Conservation (phyloP, 53 echinoderm and acorn worm genomes). For the Paelopatides confundens region DNA sequence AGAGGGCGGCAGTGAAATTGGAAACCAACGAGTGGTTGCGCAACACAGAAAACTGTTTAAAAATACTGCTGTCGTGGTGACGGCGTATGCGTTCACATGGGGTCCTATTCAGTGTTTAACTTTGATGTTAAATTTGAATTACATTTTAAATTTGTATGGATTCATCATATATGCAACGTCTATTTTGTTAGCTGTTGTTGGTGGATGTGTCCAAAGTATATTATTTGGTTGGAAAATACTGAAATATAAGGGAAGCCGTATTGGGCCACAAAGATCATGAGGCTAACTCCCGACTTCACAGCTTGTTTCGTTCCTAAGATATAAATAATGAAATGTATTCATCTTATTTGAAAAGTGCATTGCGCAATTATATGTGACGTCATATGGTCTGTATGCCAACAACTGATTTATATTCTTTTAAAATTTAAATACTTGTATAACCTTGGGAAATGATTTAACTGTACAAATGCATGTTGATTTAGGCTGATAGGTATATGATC, state of each 20-base stretch:
- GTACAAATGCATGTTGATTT: too few species aligned
- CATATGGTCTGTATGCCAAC: too few species aligned
- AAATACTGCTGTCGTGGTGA: background rate
- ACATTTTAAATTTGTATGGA: background rate
- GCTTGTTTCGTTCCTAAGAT: too few species aligned
- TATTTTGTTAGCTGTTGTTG: constrained; percentile 2
- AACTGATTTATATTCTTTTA: too few species aligned
- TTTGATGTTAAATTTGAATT: background rate
- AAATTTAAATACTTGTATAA: too few species aligned
- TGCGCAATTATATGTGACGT: too few species aligned
- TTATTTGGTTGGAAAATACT: constrained; percentile 18
- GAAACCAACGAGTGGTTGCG: background rate
- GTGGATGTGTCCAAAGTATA: constrained; percentile 20
- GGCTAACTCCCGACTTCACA: too few species aligned
- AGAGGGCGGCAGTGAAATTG: background rate
- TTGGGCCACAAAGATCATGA: background rate
- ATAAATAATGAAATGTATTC: too few species aligned
- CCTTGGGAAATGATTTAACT: too few species aligned
- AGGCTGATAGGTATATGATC: too few species aligned
- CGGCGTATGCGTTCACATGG: constrained; percentile 25
- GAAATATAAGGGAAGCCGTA: background rate
- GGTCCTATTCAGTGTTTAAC: constrained; percentile 14
- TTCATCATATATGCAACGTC: background rate
- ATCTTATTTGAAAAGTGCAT: too few species aligned
- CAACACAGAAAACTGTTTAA: constrained; percentile 1